Evolutionary conservation across 2,888 invertebrate genomes (phyloP).

Genomic region (Leptinotarsa tumamoca): DNA sequence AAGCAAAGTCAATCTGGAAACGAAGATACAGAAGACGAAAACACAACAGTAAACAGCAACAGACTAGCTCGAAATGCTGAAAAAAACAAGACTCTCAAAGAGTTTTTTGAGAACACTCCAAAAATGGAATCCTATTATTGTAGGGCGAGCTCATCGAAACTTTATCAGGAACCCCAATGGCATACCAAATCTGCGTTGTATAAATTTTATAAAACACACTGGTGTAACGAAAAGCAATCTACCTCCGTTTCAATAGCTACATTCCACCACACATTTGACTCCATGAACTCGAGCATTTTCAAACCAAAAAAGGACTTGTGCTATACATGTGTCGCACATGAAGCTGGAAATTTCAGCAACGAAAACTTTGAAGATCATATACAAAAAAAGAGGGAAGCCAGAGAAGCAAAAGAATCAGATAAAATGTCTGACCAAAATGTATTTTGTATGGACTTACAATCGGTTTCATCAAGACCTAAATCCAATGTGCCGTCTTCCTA

Average conservation of each 20-base stretch:
- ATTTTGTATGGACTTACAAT: no score
- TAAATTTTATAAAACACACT: conserved; percentile 25
- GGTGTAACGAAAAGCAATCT: conserved; percentile 12
- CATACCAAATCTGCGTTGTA: conserved; percentile 34
- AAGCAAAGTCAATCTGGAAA: not conserved
- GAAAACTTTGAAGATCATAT: no score
- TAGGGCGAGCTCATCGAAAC: conserved; percentile 34
- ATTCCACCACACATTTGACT: conserved; percentile 27
- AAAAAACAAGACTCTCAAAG: conserved; percentile 18
- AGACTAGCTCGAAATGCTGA: conserved; percentile 9
- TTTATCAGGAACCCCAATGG: conserved; percentile 43
- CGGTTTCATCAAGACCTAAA: no score
- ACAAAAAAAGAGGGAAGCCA: no score
- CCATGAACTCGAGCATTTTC: not conserved
- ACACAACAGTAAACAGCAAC: conserved; percentile 22
- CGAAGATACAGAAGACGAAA: conserved; percentile 8
- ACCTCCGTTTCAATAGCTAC: conserved; percentile 9
- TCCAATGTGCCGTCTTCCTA: conserved; percentile 25
- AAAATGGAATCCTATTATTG: conserved; percentile 43
- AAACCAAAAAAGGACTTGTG: conserved; percentile 30
- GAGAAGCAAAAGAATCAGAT: no score
- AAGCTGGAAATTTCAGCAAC: no score
- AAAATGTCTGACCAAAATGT: no score
- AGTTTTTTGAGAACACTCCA: conserved; percentile 29
- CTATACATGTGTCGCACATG: not conserved